A percentile compares a stretch with the other conserved stretches of the same genome.
These are phyloP conservation scores for Hemibagrus wyckioides DNA, from an alignment of 2,113 vertebrate genomes.

Conservation along the genomic window DNA sequence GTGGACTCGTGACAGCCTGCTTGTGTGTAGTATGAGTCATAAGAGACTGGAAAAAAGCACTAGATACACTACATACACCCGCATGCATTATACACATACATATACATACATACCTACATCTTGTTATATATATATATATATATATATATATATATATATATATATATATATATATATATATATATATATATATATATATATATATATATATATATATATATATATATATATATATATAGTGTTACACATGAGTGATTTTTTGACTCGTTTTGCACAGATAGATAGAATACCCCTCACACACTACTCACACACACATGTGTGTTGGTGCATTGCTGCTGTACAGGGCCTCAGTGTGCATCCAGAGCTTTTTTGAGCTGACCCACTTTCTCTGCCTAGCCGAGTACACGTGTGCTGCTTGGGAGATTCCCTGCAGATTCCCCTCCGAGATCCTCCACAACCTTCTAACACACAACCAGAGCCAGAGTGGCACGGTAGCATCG, in stretches of 20 bases:
- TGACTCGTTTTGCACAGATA: not conserved
- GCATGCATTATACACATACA: not conserved
- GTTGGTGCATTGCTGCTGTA: constrained; percentile 55
- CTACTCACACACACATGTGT: constrained; percentile 55
- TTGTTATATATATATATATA: not conserved
- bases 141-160: not conserved
- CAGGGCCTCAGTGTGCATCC: constrained; percentile 60
- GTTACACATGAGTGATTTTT: not conserved
- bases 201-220: not conserved
- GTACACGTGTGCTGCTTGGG: constrained; percentile 66
- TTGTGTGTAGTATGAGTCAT: constrained; percentile 37
- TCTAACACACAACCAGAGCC: constrained; percentile 66
- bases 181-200: not conserved
- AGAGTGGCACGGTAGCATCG: constrained; percentile 60
- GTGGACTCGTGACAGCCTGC: constrained; percentile 64
- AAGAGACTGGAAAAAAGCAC: constrained; percentile 1
- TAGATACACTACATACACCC: not conserved
- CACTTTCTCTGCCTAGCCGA: constrained; percentile 77
- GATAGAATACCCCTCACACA: constrained; percentile 46
- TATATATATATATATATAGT: not conserved
- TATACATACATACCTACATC: not conserved
- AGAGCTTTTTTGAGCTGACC: constrained; percentile 73
- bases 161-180: not conserved
- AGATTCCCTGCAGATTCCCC: constrained; percentile 74
- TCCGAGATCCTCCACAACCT: constrained; percentile 65